Base-by-base conservation (phyloP, 2,888 invertebrate species). In the Rhaphigaster nebulosa region DNA sequence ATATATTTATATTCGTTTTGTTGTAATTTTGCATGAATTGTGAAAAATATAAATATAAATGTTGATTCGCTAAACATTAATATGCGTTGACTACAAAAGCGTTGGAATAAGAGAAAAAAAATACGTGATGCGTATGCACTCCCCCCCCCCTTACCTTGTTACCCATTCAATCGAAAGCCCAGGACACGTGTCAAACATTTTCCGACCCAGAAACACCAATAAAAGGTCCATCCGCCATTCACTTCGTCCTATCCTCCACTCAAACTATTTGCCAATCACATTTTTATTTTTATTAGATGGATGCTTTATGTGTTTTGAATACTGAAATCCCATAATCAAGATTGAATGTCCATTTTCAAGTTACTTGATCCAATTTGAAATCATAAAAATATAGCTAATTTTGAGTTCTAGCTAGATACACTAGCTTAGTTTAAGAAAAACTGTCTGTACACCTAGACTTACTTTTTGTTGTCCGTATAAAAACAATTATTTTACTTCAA, bases 131-230 rank as follows among this genome's bases (percentile, higher is more conserved):
- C 60, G n/a, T 60, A n/a, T 60, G n/a, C n/a, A 10, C 4, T 4
- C 8, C n/a, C 10, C 20, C 60, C 60, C n/a, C n/a, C n/a, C 10
- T n/a, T 12, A n/a, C n/a, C n/a, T n/a, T n/a, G n/a, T n/a, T n/a
- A n/a, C 6, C 12, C 60, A 60, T 60, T 60, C 60, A 60, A 60
- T 60, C 60, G n/a, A n/a, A n/a, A n/a, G 60, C 1, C 10, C 10
- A 60, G 60, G 60, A 60, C 60, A 60, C 60, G 60, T 60, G 60
- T 60, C 60, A 60, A 60, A 60, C 60, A 60, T 60, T 60, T 60
- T 60, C 26, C 60, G 60, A 60, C n/a, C 60, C 23, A 60, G n/a
- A 60, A 60, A n/a, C 60, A 12, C 60, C 60, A 60, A 60, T 60
- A 60, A 60, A 60, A 23, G 60, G n/a, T 60, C 8, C n/a, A 60